Evolutionary conservation across 2,888 invertebrate species (phyloP).

Genomic region (Rugalucina vietnamica): DNA sequence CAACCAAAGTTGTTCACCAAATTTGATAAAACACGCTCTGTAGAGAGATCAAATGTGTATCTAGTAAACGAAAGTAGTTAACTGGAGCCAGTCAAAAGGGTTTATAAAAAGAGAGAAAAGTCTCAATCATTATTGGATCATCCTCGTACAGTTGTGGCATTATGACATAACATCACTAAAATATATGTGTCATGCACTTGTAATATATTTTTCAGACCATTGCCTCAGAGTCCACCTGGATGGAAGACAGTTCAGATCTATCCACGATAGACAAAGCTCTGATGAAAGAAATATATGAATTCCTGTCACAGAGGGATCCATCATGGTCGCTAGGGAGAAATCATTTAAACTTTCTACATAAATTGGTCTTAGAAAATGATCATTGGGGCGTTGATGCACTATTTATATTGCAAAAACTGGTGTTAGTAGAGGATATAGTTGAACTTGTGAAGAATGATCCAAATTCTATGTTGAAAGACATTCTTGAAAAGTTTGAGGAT

Average conservation of each 20-base stretch:
- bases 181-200: too few species aligned
- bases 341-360: constrained; percentile 64
- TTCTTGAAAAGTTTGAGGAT: constrained; percentile 62
- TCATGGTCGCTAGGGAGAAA: constrained; percentile 68
- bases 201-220: background rate
- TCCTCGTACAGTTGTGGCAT: too few species aligned
- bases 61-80: too few species aligned
- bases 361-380: constrained; percentile 59
- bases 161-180: too few species aligned
- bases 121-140: too few species aligned
- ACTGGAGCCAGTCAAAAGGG: too few species aligned
- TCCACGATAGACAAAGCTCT: constrained; percentile 40
- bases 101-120: too few species aligned
- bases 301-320: constrained; percentile 47
- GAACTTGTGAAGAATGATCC: constrained; percentile 64
- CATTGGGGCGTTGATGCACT: constrained; percentile 49
- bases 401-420: constrained; percentile 61
- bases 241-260: constrained; percentile 24
- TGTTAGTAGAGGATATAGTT: constrained; percentile 61
- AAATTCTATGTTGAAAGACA: constrained; percentile 60
- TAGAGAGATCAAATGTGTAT: too few species aligned
- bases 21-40: too few species aligned
- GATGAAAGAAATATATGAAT: constrained; percentile 66
- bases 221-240: background rate
- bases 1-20: too few species aligned